phyloP scores from a whole-genome alignment of 2,888 invertebrate genomes.

The Netelia inedita region DNA sequence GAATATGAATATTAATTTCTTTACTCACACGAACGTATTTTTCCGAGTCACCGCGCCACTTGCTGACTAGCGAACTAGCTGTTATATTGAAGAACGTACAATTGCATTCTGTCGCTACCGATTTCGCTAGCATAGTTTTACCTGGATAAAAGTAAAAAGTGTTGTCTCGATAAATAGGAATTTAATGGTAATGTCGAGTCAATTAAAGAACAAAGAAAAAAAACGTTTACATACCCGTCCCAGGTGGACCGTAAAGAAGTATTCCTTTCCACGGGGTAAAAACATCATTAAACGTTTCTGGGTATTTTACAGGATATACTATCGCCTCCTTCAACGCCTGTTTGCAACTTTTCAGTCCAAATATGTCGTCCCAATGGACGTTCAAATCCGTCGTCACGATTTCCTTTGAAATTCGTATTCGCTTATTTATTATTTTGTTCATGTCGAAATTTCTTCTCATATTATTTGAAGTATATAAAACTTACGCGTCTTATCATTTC shows the following conservation, averaged over 20 bases:
- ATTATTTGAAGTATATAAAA: not conserved
- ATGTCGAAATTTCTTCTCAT: not conserved
- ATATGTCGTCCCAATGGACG: slow-evolving; percentile 93
- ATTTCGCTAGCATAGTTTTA: slow-evolving; percentile 96
- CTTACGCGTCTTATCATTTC: slow-evolving; percentile 88
- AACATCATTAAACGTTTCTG: slow-evolving; percentile 89
- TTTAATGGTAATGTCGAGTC: slow-evolving; percentile 1
- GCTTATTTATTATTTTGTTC: slow-evolving; percentile 7
- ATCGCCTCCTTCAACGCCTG: slow-evolving; percentile 94
- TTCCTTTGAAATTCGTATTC: slow-evolving; percentile 84
- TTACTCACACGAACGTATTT: slow-evolving; percentile 92
- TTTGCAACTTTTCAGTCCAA: slow-evolving; percentile 91
- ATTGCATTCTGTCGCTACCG: slow-evolving; percentile 93
- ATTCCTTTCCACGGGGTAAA: slow-evolving; percentile 92
- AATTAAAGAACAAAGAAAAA: not conserved
- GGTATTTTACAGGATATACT: slow-evolving; percentile 92
- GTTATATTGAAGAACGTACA: slow-evolving; percentile 96
- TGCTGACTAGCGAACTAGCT: slow-evolving; percentile 95
- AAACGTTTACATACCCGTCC: slow-evolving; percentile 87
- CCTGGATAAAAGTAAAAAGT: slow-evolving; percentile 80
- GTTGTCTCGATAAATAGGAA: too few relatives aligned
- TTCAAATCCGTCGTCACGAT: slow-evolving; percentile 89
- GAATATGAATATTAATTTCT: not conserved
- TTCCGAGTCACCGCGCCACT: slow-evolving; percentile 98
- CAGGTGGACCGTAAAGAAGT: slow-evolving; percentile 91